Evolutionary conservation across 2,113 vertebrate species (phyloP).

Genomic region (Alexandromys fortis): DNA sequence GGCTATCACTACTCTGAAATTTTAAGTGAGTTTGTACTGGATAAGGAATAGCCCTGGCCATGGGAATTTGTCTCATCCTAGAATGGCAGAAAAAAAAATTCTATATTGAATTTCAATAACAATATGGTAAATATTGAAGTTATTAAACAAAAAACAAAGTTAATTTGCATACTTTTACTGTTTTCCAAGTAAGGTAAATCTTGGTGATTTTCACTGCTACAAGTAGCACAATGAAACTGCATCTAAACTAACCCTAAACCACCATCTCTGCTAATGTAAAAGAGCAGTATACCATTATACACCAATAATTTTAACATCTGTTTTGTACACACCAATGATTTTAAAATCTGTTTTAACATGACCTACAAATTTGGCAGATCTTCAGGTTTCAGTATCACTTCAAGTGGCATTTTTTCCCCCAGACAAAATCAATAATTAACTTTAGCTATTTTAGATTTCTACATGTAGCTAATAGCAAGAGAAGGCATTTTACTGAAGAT

Average conservation of each 20-base stretch:
- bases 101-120: constrained; percentile 17
- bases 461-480: constrained; percentile 85
- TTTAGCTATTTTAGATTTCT: constrained; percentile 51
- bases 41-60: background rate
- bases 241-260: constrained; percentile 17
- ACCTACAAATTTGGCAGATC: constrained; percentile 43
- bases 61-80: background rate
- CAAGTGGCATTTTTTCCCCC: background rate
- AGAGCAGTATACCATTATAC: background rate
- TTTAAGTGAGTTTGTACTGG: constrained; percentile 4
- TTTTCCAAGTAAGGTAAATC: constrained; percentile 37
- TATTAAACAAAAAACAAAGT: constrained; percentile 24
- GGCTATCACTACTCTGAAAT: background rate
- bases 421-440: constrained; percentile 16
- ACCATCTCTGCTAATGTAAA: constrained; percentile 25
- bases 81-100: constrained; percentile 53
- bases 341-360: constrained; percentile 48
- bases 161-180: background rate
- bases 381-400: constrained; percentile 47
- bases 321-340: background rate
- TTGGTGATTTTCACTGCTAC: constrained; percentile 60
- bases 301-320: constrained; percentile 31
- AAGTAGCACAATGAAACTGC: constrained; percentile 35
- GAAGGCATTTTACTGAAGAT: constrained; percentile 86
- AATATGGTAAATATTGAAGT: background rate